Percentiles rank a stretch among this genome's conserved stretches.
Evolutionary conservation across 2,888 invertebrate genomes (phyloP).

Genomic region (Arrhopalites spinosus): DNA sequence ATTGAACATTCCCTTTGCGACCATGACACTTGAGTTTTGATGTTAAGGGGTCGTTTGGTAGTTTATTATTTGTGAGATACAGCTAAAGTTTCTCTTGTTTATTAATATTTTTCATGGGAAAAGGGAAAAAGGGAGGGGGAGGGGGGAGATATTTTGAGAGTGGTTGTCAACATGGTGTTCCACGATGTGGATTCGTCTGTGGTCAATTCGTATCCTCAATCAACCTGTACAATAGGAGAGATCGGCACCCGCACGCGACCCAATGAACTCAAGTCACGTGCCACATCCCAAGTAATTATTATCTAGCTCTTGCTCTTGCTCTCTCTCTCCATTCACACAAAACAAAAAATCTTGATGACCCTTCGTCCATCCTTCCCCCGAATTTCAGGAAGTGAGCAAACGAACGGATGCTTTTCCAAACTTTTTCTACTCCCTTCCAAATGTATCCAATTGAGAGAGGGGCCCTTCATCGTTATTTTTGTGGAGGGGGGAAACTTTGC

Average conservation of each 20-base stretch:
- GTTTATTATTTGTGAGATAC: too few relatives aligned
- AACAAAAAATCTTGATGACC: not conserved
- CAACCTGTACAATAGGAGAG: slow-evolving; percentile 40
- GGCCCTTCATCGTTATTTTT: too few relatives aligned
- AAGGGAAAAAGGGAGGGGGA: not conserved
- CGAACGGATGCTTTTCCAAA: slow-evolving; percentile 12
- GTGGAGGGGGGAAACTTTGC: too few relatives aligned
- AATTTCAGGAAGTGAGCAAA: slow-evolving; percentile 32
- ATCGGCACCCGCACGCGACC: slow-evolving; percentile 50
- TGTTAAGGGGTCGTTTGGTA: not conserved
- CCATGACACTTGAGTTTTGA: not conserved
- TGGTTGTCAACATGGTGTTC: slow-evolving; percentile 38
- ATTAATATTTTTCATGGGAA: slow-evolving; percentile 20
- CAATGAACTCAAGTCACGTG: slow-evolving; percentile 53
- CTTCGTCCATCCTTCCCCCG: not conserved
- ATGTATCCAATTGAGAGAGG: not conserved
- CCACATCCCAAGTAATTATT: slow-evolving; percentile 53
- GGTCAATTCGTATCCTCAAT: slow-evolving; percentile 36
- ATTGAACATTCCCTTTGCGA: not conserved
- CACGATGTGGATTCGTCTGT: slow-evolving; percentile 40
- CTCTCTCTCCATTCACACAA: not conserved
- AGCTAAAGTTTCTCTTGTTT: not conserved
- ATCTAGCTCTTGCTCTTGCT: not conserved
- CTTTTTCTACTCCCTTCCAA: not conserved
- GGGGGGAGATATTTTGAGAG: not conserved